These are phyloP conservation scores for Lepus oiostolus DNA, from an alignment of 2,797 vertebrate genomes.

Conservation along the genomic window DNA sequence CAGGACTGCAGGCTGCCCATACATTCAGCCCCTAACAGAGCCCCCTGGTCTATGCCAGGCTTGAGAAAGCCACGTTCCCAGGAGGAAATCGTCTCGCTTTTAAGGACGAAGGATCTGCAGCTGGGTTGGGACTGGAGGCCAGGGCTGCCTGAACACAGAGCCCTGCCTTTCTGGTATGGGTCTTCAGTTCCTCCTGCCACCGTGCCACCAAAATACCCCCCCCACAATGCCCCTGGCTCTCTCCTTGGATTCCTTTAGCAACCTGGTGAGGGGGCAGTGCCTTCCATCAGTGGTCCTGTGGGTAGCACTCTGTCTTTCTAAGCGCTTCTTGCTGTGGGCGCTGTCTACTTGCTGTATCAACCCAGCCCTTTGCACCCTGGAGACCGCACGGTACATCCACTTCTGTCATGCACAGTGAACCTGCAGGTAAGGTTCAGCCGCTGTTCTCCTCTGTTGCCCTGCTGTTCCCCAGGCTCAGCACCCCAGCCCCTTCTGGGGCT, in stretches of 20 bases:
- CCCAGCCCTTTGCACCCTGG: neutral
- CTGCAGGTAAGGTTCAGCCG: neutral
- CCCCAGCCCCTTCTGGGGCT: fast-evolving
- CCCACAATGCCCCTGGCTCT: neutral
- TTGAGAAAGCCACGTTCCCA: neutral
- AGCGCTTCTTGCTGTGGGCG: neutral
- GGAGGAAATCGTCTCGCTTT: neutral
- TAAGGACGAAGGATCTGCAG: neutral
- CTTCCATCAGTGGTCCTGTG: neutral
- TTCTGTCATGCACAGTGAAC: neutral
- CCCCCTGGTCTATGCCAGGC: fast-evolving
- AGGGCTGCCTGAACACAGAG: neutral
- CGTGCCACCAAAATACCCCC: neutral
- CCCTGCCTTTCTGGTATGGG: neutral
- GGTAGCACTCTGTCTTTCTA: neutral
- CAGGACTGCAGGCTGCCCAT: neutral
- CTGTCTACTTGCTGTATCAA: neutral
- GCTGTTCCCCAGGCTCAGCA: neutral
- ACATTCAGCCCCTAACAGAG: neutral
- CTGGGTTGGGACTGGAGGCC: neutral
- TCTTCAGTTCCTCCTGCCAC: neutral
- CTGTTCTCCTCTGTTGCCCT: neutral
- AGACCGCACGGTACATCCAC: neutral
- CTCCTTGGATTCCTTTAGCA: neutral
- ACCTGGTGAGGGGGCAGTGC: no score